Conservation (phyloP, 2,113 vertebrate genomes). For the Misgurnus anguillicaudatus region DNA sequence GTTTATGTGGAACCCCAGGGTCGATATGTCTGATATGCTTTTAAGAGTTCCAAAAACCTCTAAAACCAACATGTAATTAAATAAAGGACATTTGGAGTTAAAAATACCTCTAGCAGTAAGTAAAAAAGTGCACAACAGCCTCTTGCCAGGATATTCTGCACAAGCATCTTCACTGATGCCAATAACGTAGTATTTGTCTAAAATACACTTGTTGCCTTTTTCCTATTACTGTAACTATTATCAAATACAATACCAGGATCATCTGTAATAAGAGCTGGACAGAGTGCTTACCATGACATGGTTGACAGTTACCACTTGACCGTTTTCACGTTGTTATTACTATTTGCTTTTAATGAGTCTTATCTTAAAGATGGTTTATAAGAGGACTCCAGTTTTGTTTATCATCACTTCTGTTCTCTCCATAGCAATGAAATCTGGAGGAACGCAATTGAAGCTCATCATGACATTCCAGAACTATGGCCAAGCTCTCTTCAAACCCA, state of each 20-base stretch:
- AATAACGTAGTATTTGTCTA: conserved; percentile 1
- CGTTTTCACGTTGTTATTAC: background rate
- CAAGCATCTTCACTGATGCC: background rate
- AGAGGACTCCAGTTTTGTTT: background rate
- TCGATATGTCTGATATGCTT: background rate
- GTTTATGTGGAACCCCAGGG: conserved; percentile 3
- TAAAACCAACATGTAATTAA: background rate
- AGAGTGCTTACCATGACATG: background rate
- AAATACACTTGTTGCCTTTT: conserved; percentile 1
- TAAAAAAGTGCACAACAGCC: background rate
- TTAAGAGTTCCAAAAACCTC: background rate
- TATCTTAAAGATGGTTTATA: conserved; percentile 15
- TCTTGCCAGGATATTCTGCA: conserved; percentile 11
- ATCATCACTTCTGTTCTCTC: conserved; percentile 22
- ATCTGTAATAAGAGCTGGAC: background rate
- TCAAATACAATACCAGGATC: background rate
- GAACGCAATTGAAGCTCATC: conserved; percentile 97
- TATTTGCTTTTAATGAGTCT: conserved; percentile 3
- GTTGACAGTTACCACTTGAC: background rate
- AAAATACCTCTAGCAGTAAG: too few relatives aligned
- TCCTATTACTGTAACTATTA: background rate
- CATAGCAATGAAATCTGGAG: conserved; percentile 98
- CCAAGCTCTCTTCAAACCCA: conserved; percentile 96
- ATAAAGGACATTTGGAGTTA: background rate
- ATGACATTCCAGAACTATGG: conserved; percentile 99